Base-by-base conservation (phyloP, 2,888 invertebrate species). In the Dynastes hyllus region DNA sequence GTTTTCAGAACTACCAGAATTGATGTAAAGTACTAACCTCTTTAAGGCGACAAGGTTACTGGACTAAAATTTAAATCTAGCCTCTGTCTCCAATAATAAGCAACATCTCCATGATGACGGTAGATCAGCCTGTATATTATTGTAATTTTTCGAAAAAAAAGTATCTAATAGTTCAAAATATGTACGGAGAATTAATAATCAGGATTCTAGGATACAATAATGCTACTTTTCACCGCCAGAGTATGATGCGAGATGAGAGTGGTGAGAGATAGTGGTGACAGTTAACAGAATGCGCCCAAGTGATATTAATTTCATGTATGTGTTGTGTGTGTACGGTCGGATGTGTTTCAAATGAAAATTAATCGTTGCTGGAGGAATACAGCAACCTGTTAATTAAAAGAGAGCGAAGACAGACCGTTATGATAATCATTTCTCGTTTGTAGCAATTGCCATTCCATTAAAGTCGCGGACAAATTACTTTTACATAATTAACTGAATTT, bases 311-410 rank as follows among this genome's bases (percentile, higher is more conserved):
- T 81, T 80, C 79, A 76, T 76, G 78, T 79, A 79, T 79, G 77
- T 79, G 77, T 78, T 79, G 79, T 78, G 78, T 69, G 58, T 71
- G 66, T 67, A 66, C 76, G 76, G 61, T 58, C 67, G 69, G 78
- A 73, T 76, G 77, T 61, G 66, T 40, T 73, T 79, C 79, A 82
- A 83, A 83, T 83, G 81, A 82, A 81, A 82, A 83, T 83, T 82
- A 83, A 83, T 83, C 79, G 82, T 77, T 71, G 77, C 80, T 80
- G 79, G 78, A 80, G 81, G 80, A 80, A 79, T 80, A 79, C 80
- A 79, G 79, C 79, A 79, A 80, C 79, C 81, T 79, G 80, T 81
- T 83, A 81, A 83, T 83, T 83, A 81, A 80, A 81, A 82, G 81
- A 77, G 76, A 76, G 79, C 65, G 80, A 82, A 82, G 82, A 82